Percentiles rank a stretch among this genome's conserved stretches.
These are phyloP conservation scores for Gorsachius magnificus DNA, from an alignment of 2,797 vertebrate genomes.

Conservation along the genomic window DNA sequence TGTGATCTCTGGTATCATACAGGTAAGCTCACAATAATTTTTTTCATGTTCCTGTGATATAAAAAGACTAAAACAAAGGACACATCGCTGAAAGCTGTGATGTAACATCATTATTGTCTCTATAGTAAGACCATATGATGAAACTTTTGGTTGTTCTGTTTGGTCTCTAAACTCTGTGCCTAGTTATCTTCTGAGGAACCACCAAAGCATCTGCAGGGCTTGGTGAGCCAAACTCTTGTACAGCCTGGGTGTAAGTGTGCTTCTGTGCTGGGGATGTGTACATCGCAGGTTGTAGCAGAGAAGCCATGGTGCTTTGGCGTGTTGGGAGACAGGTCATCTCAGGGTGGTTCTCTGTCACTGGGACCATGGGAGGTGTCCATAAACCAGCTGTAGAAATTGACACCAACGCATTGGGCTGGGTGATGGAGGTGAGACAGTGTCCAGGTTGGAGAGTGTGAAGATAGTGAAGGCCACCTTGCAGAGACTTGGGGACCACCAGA, in stretches of 20 bases:
- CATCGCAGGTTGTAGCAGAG: not conserved
- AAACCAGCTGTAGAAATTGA: not conserved
- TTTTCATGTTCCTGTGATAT: not conserved
- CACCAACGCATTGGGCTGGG: rapidly evolving
- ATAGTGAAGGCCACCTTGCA: not conserved
- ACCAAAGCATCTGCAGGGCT: not conserved
- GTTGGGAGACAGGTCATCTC: not conserved
- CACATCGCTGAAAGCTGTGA: not conserved
- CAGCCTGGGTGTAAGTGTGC: not conserved
- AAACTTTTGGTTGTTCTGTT: not conserved
- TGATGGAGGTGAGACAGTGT: not conserved
- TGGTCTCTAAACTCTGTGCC: not conserved
- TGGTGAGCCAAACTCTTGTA: not conserved
- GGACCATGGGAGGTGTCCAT: not conserved
- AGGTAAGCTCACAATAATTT: not conserved
- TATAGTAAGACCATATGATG: not conserved
- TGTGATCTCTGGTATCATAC: not conserved
- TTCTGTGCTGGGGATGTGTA: too few relatives aligned
- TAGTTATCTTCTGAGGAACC: not conserved
- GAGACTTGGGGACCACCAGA: not conserved
- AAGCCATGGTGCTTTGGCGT: not conserved
- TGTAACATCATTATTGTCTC: not conserved
- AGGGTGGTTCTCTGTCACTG: not conserved
- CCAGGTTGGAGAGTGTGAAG: not conserved
- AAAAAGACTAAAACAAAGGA: not conserved